phyloP scores from a whole-genome alignment of 1,140 invertebrate genomes.

The Lethocerus indicus region DNA sequence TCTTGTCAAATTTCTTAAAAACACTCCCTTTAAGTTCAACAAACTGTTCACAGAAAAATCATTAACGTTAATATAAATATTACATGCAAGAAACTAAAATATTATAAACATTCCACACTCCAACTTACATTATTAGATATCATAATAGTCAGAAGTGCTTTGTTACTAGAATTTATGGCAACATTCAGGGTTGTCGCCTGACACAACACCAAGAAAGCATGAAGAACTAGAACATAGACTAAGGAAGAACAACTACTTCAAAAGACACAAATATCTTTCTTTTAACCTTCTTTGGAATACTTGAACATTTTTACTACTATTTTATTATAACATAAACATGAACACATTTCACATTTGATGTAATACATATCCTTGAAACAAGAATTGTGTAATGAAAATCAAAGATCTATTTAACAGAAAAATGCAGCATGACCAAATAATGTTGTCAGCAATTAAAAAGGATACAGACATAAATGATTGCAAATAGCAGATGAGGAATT shows the following conservation, averaged over 20 bases:
- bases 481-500: slow-evolving; percentile 74
- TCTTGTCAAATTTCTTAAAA: slow-evolving; percentile 99
- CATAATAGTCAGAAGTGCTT: slow-evolving; percentile 94
- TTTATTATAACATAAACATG: too few relatives aligned
- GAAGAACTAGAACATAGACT: slow-evolving; percentile 57
- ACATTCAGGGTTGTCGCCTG: slow-evolving; percentile 96
- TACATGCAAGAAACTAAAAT: neutral
- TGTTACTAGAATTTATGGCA: slow-evolving; percentile 97
- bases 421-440: too few relatives aligned
- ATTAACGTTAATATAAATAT: neutral
- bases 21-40: slow-evolving; percentile 97
- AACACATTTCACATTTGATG: too few relatives aligned
- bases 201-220: slow-evolving; percentile 80
- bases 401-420: too few relatives aligned
- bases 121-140: slow-evolving; percentile 96
- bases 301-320: too few relatives aligned
- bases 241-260: too few relatives aligned
- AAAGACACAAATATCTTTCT: too few relatives aligned
- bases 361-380: too few relatives aligned
- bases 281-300: too few relatives aligned
- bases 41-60: slow-evolving; percentile 47
- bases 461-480: slow-evolving; percentile 88
- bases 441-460: too few relatives aligned
- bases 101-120: neutral
- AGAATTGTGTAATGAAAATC: too few relatives aligned